Percentiles rank a stretch among this genome's conserved stretches.
Evolutionary conservation across 2,888 invertebrate species (phyloP).

Genomic region (Chrysolina haemoptera): DNA sequence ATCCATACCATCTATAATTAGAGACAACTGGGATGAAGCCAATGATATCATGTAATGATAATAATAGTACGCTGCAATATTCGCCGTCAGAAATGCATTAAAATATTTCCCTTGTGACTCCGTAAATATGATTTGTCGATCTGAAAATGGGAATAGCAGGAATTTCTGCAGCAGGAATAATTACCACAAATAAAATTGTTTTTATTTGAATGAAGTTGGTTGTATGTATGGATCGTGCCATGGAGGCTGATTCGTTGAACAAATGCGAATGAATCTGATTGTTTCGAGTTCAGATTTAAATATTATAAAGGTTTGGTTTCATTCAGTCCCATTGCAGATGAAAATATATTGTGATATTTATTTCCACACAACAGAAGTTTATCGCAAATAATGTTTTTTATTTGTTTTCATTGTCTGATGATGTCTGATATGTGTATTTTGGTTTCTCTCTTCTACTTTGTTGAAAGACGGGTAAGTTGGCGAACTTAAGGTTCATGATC

Average conservation of each 20-base stretch:
- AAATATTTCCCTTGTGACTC: constrained; percentile 52
- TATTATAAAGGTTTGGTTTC: neutral
- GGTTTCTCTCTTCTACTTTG: too few species aligned
- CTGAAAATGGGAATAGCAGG: constrained; percentile 34
- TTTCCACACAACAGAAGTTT: too few species aligned
- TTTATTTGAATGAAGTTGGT: constrained; percentile 6
- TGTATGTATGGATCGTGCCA: constrained; percentile 2
- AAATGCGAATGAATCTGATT: neutral
- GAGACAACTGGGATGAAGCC: constrained; percentile 16
- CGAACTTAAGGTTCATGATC: too few species aligned
- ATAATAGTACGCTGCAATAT: constrained; percentile 32
- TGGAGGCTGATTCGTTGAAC: neutral
- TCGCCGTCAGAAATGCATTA: constrained; percentile 49
- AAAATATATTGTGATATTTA: too few species aligned
- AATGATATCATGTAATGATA: constrained; percentile 22
- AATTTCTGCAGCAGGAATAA: constrained; percentile 10
- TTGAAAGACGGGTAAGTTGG: too few species aligned
- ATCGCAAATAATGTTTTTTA: too few species aligned
- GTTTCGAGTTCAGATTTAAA: neutral
- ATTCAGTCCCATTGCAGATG: too few species aligned
- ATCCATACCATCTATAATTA: constrained; percentile 11
- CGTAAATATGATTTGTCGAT: constrained; percentile 49
- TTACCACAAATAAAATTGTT: constrained; percentile 9
- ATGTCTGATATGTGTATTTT: neutral
- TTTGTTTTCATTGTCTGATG: neutral